phyloP scores from a whole-genome alignment of 1,140 invertebrate genomes.

The Pantala flavescens region DNA sequence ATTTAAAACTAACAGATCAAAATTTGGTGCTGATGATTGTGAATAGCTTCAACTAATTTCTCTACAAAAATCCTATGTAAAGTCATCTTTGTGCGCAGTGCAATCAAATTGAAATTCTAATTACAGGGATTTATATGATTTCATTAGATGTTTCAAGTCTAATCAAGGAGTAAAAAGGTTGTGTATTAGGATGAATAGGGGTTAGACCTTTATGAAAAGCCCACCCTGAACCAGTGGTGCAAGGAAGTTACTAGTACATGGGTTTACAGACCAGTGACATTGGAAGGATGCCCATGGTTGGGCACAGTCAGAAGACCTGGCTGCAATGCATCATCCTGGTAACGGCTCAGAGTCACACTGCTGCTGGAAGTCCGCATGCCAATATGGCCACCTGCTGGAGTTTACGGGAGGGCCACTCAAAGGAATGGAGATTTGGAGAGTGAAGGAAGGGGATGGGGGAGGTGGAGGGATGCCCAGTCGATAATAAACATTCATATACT shows the following conservation, averaged over 20 bases:
- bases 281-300: not conserved
- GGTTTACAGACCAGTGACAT: slow-evolving; percentile 8
- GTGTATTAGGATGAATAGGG: not conserved
- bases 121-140: not conserved
- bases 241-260: not conserved
- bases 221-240: not conserved
- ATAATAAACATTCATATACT: not conserved
- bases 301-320: slow-evolving; percentile 2
- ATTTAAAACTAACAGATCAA: too few species aligned
- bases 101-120: not conserved
- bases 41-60: not conserved
- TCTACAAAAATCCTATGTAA: not conserved
- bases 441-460: not conserved
- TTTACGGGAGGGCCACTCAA: not conserved
- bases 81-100: not conserved
- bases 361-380: slow-evolving; percentile 1
- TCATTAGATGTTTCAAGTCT: not conserved
- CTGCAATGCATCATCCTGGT: not conserved
- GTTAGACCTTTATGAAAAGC: not conserved
- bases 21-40: too few species aligned
- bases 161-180: not conserved
- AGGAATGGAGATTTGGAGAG: not conserved
- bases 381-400: slow-evolving; percentile 3
- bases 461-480: not conserved
- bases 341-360: slow-evolving; percentile 3